Evolutionary conservation across 2,797 vertebrate species (phyloP).

Genomic region (Ispidina picta): DNA sequence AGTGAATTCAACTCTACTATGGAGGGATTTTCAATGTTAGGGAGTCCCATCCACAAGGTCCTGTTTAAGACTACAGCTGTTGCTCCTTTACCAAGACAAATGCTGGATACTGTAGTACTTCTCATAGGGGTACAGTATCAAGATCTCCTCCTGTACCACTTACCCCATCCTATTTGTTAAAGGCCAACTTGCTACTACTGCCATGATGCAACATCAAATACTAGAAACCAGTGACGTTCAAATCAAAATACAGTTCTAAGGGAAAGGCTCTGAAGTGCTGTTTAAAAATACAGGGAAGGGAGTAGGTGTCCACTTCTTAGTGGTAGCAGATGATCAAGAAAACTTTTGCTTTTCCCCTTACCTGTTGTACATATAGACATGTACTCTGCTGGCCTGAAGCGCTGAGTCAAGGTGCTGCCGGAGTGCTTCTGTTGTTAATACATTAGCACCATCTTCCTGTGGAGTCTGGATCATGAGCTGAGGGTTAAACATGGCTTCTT

Average conservation of each 20-base stretch:
- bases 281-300: not conserved
- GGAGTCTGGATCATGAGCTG: constrained; percentile 99
- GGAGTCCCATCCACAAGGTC: not conserved
- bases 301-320: accelerated
- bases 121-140: not conserved
- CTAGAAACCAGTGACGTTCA: not conserved
- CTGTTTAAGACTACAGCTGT: not conserved
- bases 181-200: not conserved
- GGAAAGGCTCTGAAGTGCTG: not conserved
- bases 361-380: constrained; percentile 97
- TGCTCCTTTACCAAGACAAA: not conserved
- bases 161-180: not conserved
- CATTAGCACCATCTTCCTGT: constrained; percentile 90
- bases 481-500: constrained; percentile 98
- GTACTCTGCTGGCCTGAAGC: constrained; percentile 92
- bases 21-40: not conserved
- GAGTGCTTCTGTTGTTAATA: constrained; percentile 92
- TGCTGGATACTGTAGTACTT: not conserved
- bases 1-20: not conserved
- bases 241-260: not conserved
- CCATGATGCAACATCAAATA: not conserved
- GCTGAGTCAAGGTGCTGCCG: constrained; percentile 95
- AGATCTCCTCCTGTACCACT: not conserved
- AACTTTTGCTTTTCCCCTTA: constrained; percentile 52
- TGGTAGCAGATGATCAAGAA: not conserved